Evolutionary conservation across 2,888 invertebrate genomes (phyloP), one percentile per base, ranked within the genome.

Genomic region (Fissipunctia ypsillon): DNA sequence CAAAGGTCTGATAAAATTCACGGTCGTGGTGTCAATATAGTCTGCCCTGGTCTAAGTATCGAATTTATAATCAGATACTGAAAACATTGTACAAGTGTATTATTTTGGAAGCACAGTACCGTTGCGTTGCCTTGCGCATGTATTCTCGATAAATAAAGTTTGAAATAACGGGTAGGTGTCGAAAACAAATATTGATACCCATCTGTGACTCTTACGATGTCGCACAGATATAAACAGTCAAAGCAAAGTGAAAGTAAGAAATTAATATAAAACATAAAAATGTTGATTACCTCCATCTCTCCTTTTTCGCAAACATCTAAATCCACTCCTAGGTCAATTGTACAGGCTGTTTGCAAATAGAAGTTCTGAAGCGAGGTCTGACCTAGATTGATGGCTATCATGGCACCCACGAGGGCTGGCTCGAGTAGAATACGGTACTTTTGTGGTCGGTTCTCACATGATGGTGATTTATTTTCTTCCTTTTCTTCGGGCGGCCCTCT

Each of bases 351-450:
- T 86, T 97, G 97, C 76, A 98, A 93, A 89, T 97, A 97, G 72
- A 98, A 95, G 91, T 98, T 98, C 90, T 98, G 98, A 22, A 97
- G 96, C 14, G 97, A 97, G n/a, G 98, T 95, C 85, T 97, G 97
- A 1, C 97, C 97, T 25, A 96, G 88, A 86, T 95, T 95, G 87
- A 96, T 96, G 9, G 96, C 96, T 84, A 96, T 92, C 95, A 98
- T 97, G 87, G 97, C 97, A 64, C 97, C 97, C 10, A 97, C 97
- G 64, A 98, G 92, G 90, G 97, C 97, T 0, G 98, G 98, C 88
- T 98, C 98, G 10, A 98, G 96, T 7, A 98, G 97, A 73, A 97
- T 95, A 69, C 88, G 88, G 91, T 94, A 95, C 91, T 91, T 94
- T 56, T 91, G 90, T 52, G 89, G 65, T 35, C 76, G 65, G 59